A percentile compares a stretch with the other conserved stretches of the same genome.
These are phyloP conservation scores for Sciaenops ocellatus DNA, from an alignment of 2,797 vertebrate genomes.

Conservation along the genomic window DNA sequence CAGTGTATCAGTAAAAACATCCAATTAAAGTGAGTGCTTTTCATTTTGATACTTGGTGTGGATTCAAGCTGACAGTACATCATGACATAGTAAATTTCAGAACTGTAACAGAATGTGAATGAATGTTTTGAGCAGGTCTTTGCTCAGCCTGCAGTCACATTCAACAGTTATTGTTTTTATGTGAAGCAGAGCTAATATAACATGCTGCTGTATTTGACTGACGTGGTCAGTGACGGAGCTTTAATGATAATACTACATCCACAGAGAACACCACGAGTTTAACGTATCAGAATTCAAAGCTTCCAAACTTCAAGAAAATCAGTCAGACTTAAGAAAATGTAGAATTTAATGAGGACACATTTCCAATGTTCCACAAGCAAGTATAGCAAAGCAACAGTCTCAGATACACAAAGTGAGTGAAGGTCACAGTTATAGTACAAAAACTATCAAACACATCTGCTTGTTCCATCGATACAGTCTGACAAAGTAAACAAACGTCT, in stretches of 20 bases:
- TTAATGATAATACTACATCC: background rate
- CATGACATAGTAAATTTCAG: no score
- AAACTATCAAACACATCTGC: slow-evolving; percentile 41
- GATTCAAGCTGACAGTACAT: background rate
- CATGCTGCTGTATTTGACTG: no score
- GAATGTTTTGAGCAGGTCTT: background rate
- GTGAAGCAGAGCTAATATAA: background rate
- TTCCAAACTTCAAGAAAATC: background rate
- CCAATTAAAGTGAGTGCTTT: background rate
- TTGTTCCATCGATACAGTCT: background rate
- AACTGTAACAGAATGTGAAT: no score
- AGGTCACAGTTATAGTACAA: slow-evolving; percentile 37
- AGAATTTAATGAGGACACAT: slow-evolving; percentile 63
- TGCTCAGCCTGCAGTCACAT: no score
- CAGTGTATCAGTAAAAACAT: no score
- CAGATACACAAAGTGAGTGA: slow-evolving; percentile 23
- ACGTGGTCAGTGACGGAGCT: background rate
- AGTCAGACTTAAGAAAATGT: slow-evolving; percentile 1
- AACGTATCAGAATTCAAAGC: background rate
- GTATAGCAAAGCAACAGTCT: slow-evolving; percentile 12
- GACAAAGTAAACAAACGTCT: slow-evolving; percentile 20
- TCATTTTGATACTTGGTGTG: background rate
- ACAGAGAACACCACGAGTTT: background rate
- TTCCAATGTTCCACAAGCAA: slow-evolving; percentile 17
- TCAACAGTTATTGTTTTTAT: no score